Evolutionary conservation across 2,113 vertebrate genomes (phyloP).

Genomic region (Hydrolagus affinis): DNA sequence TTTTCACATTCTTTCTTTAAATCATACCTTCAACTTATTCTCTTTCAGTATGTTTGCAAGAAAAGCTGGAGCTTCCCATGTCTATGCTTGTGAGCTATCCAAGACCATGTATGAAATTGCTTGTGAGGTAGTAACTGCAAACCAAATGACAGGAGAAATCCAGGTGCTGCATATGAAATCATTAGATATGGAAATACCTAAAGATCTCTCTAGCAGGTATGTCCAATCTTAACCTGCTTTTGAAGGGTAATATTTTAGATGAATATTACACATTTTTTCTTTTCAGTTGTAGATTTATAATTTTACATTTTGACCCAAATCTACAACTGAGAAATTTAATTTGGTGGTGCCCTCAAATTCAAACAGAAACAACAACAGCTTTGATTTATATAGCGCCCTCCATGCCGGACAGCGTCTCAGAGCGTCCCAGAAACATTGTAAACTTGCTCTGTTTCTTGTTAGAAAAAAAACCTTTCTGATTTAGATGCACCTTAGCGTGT

Average conservation of each 20-base stretch:
- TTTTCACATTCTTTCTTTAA: background rate
- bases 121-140: conserved; percentile 75
- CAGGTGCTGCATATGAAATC: conserved; percentile 87
- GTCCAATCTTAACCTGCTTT: background rate
- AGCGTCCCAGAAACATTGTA: background rate
- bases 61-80: conserved; percentile 71
- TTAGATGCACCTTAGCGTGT: too few species aligned
- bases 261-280: background rate
- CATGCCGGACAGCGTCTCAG: too few species aligned
- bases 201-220: conserved; percentile 82
- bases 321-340: background rate
- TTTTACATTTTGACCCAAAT: background rate
- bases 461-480: too few species aligned
- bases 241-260: background rate
- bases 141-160: conserved; percentile 73
- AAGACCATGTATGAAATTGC: conserved; percentile 96
- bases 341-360: background rate
- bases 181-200: conserved; percentile 80
- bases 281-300: background rate
- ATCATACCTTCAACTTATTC: conserved; percentile 1
- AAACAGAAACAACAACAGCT: background rate
- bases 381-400: too few species aligned
- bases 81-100: conserved; percentile 89
- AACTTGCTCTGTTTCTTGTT: too few species aligned
- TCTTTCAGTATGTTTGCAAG: conserved; percentile 83